Conservation (phyloP, 2,113 vertebrate species). For the Thryonomys swinderianus region DNA sequence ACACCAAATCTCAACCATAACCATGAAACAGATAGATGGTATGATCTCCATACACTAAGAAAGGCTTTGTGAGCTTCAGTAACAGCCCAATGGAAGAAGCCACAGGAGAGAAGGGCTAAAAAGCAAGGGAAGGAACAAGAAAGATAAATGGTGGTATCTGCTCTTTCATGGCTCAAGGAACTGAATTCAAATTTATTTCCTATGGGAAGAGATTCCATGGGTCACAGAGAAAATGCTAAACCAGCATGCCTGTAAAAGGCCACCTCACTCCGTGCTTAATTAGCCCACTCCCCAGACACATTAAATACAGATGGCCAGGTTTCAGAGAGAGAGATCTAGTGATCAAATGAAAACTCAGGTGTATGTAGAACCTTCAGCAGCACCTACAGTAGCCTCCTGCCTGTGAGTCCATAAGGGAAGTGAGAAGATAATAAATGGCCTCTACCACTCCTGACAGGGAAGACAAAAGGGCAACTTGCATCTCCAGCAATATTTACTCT, state of each 20-base stretch:
- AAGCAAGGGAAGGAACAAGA: background rate
- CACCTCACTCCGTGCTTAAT: slow-evolving; percentile 62
- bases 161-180: background rate
- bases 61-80: background rate
- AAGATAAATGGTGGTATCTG: slow-evolving; percentile 30
- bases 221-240: slow-evolving; percentile 32
- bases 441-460: slow-evolving; percentile 60
- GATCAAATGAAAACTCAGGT: slow-evolving; percentile 69
- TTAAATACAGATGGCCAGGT: slow-evolving; percentile 65
- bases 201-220: slow-evolving; percentile 43
- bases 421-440: slow-evolving; percentile 64
- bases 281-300: slow-evolving; percentile 55
- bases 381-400: slow-evolving; percentile 63
- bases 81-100: background rate
- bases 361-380: slow-evolving; percentile 16
- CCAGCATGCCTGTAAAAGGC: background rate
- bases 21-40: background rate
- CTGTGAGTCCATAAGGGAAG: slow-evolving; percentile 48
- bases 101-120: background rate
- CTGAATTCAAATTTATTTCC: slow-evolving; percentile 46
- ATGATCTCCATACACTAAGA: background rate
- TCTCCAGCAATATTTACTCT: slow-evolving; percentile 78
- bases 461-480: slow-evolving; percentile 64
- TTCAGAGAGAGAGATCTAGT: slow-evolving; percentile 78
- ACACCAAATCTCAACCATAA: background rate